These are phyloP conservation scores for Enteromius mattozi DNA, from an alignment of 2,797 vertebrate species.

Conservation along the genomic window DNA sequence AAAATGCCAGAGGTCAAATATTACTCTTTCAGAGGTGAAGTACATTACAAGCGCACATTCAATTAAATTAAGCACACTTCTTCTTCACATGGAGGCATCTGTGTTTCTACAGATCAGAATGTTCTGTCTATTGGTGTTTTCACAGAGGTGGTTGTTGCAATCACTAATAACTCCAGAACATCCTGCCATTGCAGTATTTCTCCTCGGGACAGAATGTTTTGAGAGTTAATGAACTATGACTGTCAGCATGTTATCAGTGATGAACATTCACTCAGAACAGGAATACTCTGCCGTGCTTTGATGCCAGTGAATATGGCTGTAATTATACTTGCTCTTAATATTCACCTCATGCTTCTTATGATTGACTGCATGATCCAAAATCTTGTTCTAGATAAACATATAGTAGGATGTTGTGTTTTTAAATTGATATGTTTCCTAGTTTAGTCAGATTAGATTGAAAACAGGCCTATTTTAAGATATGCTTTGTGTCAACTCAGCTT, in stretches of 20 bases:
- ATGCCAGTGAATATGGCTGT: background rate
- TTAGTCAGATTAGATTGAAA: background rate
- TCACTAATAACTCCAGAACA: background rate
- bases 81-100: background rate
- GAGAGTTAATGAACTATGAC: slow-evolving; percentile 5
- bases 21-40: background rate
- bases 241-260: slow-evolving; percentile 12
- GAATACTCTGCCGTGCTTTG: background rate
- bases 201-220: slow-evolving; percentile 26
- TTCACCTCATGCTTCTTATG: background rate
- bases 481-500: no score
- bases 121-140: background rate
- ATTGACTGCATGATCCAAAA: background rate
- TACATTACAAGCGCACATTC: background rate
- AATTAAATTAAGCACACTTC: background rate
- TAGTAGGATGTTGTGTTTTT: background rate
- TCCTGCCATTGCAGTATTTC: slow-evolving; percentile 15
- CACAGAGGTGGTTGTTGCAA: background rate
- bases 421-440: background rate
- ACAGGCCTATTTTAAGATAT: background rate
- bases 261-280: background rate
- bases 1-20: no score
- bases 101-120: slow-evolving; percentile 4
- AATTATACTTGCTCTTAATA: background rate
- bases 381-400: background rate